A percentile compares a stretch with the other conserved stretches of the same genome.
These are phyloP conservation scores for Pimpla rufipes DNA, from an alignment of 2,888 invertebrate genomes.

Conservation along the genomic window DNA sequence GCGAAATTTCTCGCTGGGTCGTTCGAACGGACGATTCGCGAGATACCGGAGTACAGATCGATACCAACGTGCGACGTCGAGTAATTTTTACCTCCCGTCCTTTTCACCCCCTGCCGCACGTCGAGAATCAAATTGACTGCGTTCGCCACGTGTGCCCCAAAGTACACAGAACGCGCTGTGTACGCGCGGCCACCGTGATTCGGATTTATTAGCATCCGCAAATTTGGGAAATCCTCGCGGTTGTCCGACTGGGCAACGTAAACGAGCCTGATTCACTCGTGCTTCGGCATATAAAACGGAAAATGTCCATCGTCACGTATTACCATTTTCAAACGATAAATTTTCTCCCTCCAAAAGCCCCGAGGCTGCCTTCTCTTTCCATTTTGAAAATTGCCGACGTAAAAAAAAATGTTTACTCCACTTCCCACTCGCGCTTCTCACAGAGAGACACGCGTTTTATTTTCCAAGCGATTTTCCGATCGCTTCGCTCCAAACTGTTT, in stretches of 20 bases:
- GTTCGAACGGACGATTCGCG: neutral
- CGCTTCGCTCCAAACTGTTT: neutral
- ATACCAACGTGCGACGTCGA: neutral
- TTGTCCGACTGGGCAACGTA: neutral
- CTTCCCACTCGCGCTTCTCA: neutral
- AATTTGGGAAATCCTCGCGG: neutral
- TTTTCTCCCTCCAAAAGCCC: neutral
- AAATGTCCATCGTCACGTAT: conserved; percentile 11
- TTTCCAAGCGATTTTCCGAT: neutral
- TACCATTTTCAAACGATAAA: conserved; percentile 13
- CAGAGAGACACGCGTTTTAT: neutral
- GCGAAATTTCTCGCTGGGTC: neutral
- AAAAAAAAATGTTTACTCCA: neutral
- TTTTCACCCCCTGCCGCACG: conserved; percentile 21
- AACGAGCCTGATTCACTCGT: conserved; percentile 26
- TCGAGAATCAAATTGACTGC: conserved; percentile 49
- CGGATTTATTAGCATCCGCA: neutral
- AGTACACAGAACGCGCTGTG: neutral
- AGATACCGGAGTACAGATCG: neutral
- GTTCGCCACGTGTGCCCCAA: conserved; percentile 11
- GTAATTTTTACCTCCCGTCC: neutral
- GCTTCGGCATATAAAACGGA: conserved; percentile 32
- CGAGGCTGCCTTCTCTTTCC: neutral
- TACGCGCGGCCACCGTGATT: neutral
- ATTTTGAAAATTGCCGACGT: neutral